Base-by-base conservation (phyloP, 2,113 vertebrate genomes). In the Clarias macrocephalus region DNA sequence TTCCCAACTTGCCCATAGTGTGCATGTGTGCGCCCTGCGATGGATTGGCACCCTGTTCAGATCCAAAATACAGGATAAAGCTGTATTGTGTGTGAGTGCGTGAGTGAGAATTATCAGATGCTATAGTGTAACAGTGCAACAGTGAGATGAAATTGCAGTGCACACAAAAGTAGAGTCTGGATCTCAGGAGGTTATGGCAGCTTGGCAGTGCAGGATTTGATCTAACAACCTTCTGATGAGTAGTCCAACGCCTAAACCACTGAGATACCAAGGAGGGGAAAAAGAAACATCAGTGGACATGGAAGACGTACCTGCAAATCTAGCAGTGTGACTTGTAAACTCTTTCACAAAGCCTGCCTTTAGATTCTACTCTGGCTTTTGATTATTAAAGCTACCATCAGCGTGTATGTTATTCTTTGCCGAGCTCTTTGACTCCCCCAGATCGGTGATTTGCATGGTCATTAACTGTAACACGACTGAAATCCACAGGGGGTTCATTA, bases 401-500 rank as follows among this genome's bases (percentile, higher is more conserved):
- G 89, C 85, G 81, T 57, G 12, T 19, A 37, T 15, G 83, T 86
- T 59, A 77, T 83, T 79, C 37, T 82, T 59, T 5, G 11, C 48
- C 48, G 72, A 84, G 33, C 77, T 57, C 65, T 59, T 9, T 84
- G 59, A 80, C 79, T 81, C 83, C 8, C 8, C 76, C 80, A 83
- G 62, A 12, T 83, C 89, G 94, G 91, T 90, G 89, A 85, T 94
- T 91, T 95, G 92, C 84, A 91, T 85, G 21, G 93, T 92, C 91
- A 92, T 93, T 93, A 91, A 90, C 89, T 91, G 77, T 60, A 65
- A 88, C 89, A 88, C 90, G 63, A 89, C 86, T 79, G 25, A 65
- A 80, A 88, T 93, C 94, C 93, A 90, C 62, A 85, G 90, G 94
- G 93, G 92, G 82, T 95, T 96, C 93, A 95, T 96, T 96, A 96